Conservation (phyloP, 2,888 invertebrate genomes). For the Caenorhabditis angaria region DNA sequence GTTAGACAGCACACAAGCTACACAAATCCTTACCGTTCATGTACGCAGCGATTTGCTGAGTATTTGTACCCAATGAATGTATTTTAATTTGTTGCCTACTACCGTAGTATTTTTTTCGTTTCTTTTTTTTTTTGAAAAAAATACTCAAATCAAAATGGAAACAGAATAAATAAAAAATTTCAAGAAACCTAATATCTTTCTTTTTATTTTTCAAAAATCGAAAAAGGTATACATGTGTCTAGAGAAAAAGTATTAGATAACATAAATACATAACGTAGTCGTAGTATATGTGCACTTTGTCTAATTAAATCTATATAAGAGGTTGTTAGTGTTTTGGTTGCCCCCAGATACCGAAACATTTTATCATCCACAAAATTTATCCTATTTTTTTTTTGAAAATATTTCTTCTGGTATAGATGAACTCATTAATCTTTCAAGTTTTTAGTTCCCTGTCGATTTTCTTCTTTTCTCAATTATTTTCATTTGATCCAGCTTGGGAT, state of each 20-base stretch:
- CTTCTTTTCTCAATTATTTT: too few species aligned
- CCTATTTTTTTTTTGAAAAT: too few species aligned
- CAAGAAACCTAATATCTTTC: neutral
- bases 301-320: neutral
- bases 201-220: neutral
- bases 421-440: too few species aligned
- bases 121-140: neutral
- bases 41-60: too few species aligned
- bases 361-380: too few species aligned
- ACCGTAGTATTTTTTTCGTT: neutral
- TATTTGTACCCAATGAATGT: neutral
- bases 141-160: neutral
- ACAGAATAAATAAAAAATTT: neutral
- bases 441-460: too few species aligned
- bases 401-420: too few species aligned
- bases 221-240: constrained; percentile 1
- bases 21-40: too few species aligned
- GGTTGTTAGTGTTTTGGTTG: too few species aligned
- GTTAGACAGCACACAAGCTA: too few species aligned
- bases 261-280: neutral
- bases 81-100: neutral
- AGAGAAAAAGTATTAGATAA: neutral
- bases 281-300: neutral
- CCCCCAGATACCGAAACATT: too few species aligned
- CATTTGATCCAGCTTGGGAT: too few species aligned